Conservation (phyloP, 2,797 vertebrate species). For the Clarias fuscus region DNA sequence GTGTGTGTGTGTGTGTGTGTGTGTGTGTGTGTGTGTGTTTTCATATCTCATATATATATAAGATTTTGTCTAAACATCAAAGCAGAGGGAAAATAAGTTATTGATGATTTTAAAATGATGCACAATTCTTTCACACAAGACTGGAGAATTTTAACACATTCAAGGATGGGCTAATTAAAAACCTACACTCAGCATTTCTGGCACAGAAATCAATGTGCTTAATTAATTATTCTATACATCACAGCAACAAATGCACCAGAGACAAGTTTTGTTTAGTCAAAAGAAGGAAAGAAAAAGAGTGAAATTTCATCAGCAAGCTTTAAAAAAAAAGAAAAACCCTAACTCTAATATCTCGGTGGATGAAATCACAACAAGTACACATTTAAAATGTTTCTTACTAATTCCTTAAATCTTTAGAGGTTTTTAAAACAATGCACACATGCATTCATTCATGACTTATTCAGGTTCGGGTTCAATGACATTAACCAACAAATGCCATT, state of each 20-base stretch:
- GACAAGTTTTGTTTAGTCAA: conserved; percentile 28
- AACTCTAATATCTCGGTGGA: neutral
- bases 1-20: no score
- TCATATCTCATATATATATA: no score
- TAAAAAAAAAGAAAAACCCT: neutral
- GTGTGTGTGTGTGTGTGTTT: no score
- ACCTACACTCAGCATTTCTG: conserved; percentile 68
- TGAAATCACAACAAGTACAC: neutral
- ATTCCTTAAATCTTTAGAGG: conserved; percentile 17
- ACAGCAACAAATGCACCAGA: conserved; percentile 51
- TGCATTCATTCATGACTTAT: conserved; percentile 46
- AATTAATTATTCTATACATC: conserved; percentile 75
- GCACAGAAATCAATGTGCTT: conserved; percentile 71
- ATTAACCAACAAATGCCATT: conserved; percentile 65
- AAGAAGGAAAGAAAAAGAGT: neutral
- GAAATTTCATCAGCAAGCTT: neutral
- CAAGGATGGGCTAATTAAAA: conserved; percentile 77
- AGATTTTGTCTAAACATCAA: neutral
- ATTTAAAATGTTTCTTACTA: neutral
- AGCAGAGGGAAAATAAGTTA: conserved; percentile 23
- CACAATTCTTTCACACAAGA: conserved; percentile 64
- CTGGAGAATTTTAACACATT: conserved; percentile 70
- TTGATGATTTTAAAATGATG: conserved; percentile 44
- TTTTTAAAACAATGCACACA: conserved; percentile 30
- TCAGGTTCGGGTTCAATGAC: conserved; percentile 65